phyloP scores from a whole-genome alignment of 2,888 invertebrate species.

The Latrodectus elegans region DNA sequence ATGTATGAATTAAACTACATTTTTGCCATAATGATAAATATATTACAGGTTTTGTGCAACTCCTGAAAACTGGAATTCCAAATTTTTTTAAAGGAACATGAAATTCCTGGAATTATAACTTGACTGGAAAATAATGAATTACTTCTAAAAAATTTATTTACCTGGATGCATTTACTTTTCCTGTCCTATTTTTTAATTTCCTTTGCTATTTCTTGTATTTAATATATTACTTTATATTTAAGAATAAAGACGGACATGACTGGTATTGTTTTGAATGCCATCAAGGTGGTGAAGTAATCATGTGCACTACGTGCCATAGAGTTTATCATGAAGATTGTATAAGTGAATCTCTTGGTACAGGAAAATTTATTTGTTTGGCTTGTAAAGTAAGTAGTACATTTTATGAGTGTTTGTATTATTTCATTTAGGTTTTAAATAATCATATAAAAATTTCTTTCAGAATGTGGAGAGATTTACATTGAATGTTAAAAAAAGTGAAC shows the following conservation, averaged over 20 bases:
- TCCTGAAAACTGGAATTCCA: too few relatives aligned
- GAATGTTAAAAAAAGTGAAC: conserved; percentile 76
- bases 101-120: too few relatives aligned
- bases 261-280: conserved; percentile 89
- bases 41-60: too few relatives aligned
- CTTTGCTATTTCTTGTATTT: too few relatives aligned
- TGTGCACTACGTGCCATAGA: conserved; percentile 81
- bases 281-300: conserved; percentile 81
- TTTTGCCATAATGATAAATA: too few relatives aligned
- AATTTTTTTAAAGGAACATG: too few relatives aligned
- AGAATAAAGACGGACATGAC: conserved; percentile 70
- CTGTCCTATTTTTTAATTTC: too few relatives aligned
- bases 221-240: too few relatives aligned
- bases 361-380: conserved; percentile 75
- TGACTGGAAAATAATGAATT: too few relatives aligned
- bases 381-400: conserved; percentile 74
- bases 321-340: conserved; percentile 83
- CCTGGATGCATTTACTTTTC: too few relatives aligned
- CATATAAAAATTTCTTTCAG: conserved; percentile 71
- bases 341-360: conserved; percentile 75
- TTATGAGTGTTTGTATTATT: neutral
- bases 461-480: conserved; percentile 73
- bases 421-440: neutral
- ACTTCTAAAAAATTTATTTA: too few relatives aligned
- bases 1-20: too few relatives aligned